Conservation (phyloP, 92 coral and sea anemone genomes). For the Plumapathes pennacea region DNA sequence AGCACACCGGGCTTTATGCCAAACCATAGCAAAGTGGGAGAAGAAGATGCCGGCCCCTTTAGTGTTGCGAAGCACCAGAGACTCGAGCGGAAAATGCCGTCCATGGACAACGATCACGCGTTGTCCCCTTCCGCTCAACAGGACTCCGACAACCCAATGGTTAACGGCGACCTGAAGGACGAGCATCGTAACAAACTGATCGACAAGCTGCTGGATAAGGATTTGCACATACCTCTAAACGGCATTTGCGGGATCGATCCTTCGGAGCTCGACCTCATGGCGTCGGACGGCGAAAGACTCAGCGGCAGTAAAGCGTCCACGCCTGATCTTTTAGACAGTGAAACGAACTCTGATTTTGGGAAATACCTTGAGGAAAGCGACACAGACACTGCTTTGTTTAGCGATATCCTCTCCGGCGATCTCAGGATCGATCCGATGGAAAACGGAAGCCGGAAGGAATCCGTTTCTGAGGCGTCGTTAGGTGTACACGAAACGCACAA, state of each 20-base stretch:
- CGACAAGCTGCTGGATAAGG: conserved; percentile 81
- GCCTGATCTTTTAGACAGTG: conserved; percentile 82
- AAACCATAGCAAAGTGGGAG: not conserved
- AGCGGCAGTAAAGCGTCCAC: conserved; percentile 78
- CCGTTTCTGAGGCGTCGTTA: conserved; percentile 49
- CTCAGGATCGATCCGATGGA: conserved; percentile 75
- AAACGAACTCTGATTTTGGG: conserved; percentile 85
- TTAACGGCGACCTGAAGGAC: conserved; percentile 73
- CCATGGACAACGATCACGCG: conserved; percentile 45
- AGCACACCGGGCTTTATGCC: not conserved
- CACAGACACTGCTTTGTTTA: conserved; percentile 80
- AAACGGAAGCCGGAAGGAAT: conserved; percentile 22
- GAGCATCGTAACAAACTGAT: conserved; percentile 75
- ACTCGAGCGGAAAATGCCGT: conserved; percentile 38
- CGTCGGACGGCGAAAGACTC: conserved; percentile 77
- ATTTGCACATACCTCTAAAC: conserved; percentile 77
- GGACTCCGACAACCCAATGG: conserved; percentile 66
- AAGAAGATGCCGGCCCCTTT: conserved; percentile 15
- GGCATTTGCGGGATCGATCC: conserved; percentile 85
- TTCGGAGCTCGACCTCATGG: conserved; percentile 72
- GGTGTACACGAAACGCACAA: conserved; percentile 3
- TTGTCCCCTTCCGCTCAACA: conserved; percentile 47
- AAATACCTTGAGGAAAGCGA: conserved; percentile 78
- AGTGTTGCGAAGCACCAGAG: conserved; percentile 60
- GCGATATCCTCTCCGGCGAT: conserved; percentile 81